Evolutionary conservation across 2,888 invertebrate genomes (phyloP).

Genomic region (Drosophila mimica): DNA sequence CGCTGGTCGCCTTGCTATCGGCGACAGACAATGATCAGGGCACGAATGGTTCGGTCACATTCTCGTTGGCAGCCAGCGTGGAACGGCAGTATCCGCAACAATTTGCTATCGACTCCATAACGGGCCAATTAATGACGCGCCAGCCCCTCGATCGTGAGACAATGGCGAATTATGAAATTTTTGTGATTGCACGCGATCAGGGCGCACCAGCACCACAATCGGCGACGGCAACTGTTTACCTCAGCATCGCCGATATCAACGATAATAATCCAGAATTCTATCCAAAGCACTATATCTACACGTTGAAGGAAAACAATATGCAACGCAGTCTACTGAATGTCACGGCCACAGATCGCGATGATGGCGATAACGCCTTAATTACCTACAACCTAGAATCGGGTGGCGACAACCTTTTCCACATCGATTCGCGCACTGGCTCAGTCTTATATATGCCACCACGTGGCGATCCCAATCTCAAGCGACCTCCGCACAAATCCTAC

Average conservation of each 20-base stretch:
- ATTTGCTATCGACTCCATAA: conserved; percentile 92
- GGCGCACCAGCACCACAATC: conserved; percentile 93
- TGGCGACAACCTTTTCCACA: conserved; percentile 91
- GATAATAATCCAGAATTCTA: conserved; percentile 97
- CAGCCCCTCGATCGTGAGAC: conserved; percentile 93
- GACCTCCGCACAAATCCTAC: conserved; percentile 86
- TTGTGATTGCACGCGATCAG: conserved; percentile 95
- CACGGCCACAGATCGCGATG: conserved; percentile 93
- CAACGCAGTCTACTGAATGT: conserved; percentile 88
- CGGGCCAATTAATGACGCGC: conserved; percentile 93
- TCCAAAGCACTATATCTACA: conserved; percentile 93
- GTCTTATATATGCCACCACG: conserved; percentile 87
- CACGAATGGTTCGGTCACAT: conserved; percentile 95
- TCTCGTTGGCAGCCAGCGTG: conserved; percentile 91
- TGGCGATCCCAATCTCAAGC: conserved; percentile 71
- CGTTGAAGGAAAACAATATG: conserved; percentile 85
- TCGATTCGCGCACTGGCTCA: conserved; percentile 92
- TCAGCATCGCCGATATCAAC: conserved; percentile 94
- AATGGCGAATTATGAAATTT: conserved; percentile 91
- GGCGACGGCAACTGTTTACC: conserved; percentile 93
- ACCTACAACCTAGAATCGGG: conserved; percentile 92
- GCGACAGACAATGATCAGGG: conserved; percentile 97
- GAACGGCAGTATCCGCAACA: conserved; percentile 93
- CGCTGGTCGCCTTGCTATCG: conserved; percentile 92
- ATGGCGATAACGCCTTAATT: conserved; percentile 91